A percentile compares a stretch with the other conserved stretches of the same genome.
These are phyloP conservation scores for Aulostomus chinensis DNA, from an alignment of 2,797 vertebrate species.

Conservation along the genomic window DNA sequence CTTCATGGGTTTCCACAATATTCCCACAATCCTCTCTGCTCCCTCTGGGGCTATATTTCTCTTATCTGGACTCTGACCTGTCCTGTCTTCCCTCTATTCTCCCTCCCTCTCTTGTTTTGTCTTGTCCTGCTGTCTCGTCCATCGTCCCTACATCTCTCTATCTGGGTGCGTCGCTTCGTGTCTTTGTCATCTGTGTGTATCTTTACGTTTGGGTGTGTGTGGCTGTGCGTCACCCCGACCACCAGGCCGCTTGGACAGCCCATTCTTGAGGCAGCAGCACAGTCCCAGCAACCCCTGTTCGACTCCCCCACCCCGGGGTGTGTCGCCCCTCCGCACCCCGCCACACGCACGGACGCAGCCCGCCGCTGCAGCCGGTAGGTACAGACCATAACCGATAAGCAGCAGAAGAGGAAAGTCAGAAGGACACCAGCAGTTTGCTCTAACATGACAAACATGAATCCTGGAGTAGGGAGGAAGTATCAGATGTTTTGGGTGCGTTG, in stretches of 20 bases:
- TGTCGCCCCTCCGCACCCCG: slow-evolving; percentile 83
- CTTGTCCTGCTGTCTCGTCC: no score
- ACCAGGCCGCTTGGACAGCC: slow-evolving; percentile 97
- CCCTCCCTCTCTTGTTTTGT: slow-evolving; percentile 13
- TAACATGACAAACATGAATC: not conserved
- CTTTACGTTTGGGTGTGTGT: slow-evolving; percentile 27
- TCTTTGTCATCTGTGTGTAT: slow-evolving; percentile 8
- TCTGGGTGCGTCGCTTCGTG: slow-evolving; percentile 44
- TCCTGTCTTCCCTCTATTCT: slow-evolving; percentile 11
- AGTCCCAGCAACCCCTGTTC: slow-evolving; percentile 85
- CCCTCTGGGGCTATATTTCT: no score
- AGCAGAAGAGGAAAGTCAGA: slow-evolving; percentile 13
- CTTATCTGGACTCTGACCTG: slow-evolving; percentile 2
- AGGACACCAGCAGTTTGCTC: slow-evolving; percentile 6
- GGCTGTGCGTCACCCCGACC: slow-evolving; percentile 66
- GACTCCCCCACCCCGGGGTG: slow-evolving; percentile 82
- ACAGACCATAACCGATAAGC: slow-evolving; percentile 58
- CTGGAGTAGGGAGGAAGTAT: no score
- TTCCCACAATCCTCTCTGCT: no score
- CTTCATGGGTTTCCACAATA: slow-evolving; percentile 1
- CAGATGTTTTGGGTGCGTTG: no score
- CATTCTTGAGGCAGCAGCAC: slow-evolving; percentile 97
- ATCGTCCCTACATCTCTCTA: slow-evolving; percentile 26
- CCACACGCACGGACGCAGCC: slow-evolving; percentile 88
- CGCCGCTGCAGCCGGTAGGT: slow-evolving; percentile 94